Evolutionary conservation across 2,797 vertebrate species (phyloP), one percentile per base, ranked within the genome.

Genomic region (Columba guinea): DNA sequence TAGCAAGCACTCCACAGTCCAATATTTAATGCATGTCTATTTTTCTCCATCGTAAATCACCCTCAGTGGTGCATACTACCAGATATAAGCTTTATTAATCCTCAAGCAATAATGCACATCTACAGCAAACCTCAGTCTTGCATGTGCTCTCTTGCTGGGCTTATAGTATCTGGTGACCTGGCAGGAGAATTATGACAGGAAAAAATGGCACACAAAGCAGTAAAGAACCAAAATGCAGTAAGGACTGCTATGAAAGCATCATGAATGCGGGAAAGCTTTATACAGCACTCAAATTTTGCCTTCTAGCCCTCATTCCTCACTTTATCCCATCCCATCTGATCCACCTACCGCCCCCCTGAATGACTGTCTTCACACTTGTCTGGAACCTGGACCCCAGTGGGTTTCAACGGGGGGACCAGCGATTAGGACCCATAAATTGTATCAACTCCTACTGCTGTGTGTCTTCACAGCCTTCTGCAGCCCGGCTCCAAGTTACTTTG

Each of bases 291-390:
- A 22, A 3, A 20, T 56, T 28, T 15, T 32, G 21, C 63, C n/a
- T 87, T 80, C 44, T 3, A 9, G 11, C 14, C 8, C 16, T 6
- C 15, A 32, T 87, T 71, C 23, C 30, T 78, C 8, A 0, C 46
- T 60, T 73, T 68, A 46, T 21, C 1, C 0, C 18, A 26, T 58
- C 37, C 65, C 2, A 0, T 34, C 46, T n/a, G 34, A 58, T 41
- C 19, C 22, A 78, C 11, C 23, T 73, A 55, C 5, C 49, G n/a
- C 10, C 13, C 5, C 35, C 11, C 2, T 17, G n/a, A 52, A 56
- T 0, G 2, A 22, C 32, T 69, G 32, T 20, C 51, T 19, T 55
- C 62, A 71, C n/a, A 23, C 22, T 19, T 34, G 8, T 6, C 48
- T 73, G 30, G 19, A 78, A 65, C 9, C 11, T 12, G 27, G 26